Base-by-base conservation (phyloP, 2,888 invertebrate genomes). In the Rhaphigaster nebulosa region DNA sequence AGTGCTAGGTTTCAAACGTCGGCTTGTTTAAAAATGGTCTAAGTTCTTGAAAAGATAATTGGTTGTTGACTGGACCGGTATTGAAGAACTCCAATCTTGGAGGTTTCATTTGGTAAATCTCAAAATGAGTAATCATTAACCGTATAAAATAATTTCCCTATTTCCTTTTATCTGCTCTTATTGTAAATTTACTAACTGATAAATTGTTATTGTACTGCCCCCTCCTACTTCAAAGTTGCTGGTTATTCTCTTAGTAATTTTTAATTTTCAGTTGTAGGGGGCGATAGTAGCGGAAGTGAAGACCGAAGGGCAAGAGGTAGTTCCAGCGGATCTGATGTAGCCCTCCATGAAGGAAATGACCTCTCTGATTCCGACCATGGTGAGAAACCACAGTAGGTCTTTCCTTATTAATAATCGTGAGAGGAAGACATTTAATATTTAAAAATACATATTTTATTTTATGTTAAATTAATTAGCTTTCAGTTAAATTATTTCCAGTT, bases 291-390 rank as follows among this genome's bases (percentile, higher is more conserved):
- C 87, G 91, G 91, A n/a, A 92, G 92, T 88, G 92, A 92, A 84
- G 92, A 92, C 70, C 90, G 92, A 87, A 80, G 92, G 80, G 95
- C 95, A 65, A 93, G 95, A 91, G 95, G 95, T 92, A 95, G 95
- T 93, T 95, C 95, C 91, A 95, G 95, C 93, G 95, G 95, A 90
- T 95, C 95, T 60, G 96, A 96, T 93, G 94, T 95, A 91, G 96
- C 96, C 91, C 94, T 96, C 91, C 95, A 95, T 93, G 96, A 96
- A 93, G 96, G 95, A 91, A 95, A 95, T 87, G 95, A 95, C 84
- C 92, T 92, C 54, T 92, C 92, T 41, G 92, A 92, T 90, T 92
- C 92, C 60, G 92, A 92, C 90, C 92, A 92, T 88, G 92, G 92
- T 92, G 91, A 92, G 92, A 90, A 90, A 90, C 65, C 91, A 60